phyloP scores from a whole-genome alignment of 2,888 invertebrate species.

The Ommatoiulus sabulosus region DNA sequence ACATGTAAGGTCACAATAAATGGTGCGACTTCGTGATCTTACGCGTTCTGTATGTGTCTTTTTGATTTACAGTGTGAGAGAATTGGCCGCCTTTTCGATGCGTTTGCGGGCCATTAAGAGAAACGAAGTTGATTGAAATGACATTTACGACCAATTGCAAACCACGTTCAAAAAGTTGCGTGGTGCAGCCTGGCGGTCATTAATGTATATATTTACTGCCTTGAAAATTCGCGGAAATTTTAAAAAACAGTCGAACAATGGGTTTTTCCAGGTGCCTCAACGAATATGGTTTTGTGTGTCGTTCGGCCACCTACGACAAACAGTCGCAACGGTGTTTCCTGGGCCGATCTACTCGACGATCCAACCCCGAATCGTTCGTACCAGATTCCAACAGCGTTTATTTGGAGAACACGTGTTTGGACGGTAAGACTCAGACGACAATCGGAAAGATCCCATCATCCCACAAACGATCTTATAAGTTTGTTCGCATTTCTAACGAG shows the following conservation, averaged over 20 bases:
- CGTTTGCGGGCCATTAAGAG: background rate
- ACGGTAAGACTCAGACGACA: conserved; percentile 73
- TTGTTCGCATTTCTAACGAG: background rate
- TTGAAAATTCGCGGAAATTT: background rate
- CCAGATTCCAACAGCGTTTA: conserved; percentile 90
- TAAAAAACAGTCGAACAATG: background rate
- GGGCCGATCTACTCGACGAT: conserved; percentile 84
- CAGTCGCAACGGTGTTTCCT: conserved; percentile 82
- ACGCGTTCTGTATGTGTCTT: too few species aligned
- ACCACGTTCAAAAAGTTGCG: background rate
- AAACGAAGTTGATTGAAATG: background rate
- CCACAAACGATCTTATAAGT: background rate
- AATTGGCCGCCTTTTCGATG: too few species aligned
- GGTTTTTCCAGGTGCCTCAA: conserved; percentile 77
- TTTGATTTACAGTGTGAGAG: too few species aligned
- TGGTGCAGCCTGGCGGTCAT: too few species aligned
- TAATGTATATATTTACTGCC: too few species aligned
- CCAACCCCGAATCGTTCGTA: conserved; percentile 85
- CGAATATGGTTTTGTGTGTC: conserved; percentile 88
- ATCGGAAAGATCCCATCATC: background rate
- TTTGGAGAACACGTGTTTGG: conserved; percentile 89
- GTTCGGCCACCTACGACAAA: conserved; percentile 86
- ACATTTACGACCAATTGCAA: background rate
- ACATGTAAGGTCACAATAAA: too few species aligned
- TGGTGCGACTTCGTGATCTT: too few species aligned